Base-by-base conservation (phyloP, 1,140 invertebrate species). In the Anastrepha obliqua region DNA sequence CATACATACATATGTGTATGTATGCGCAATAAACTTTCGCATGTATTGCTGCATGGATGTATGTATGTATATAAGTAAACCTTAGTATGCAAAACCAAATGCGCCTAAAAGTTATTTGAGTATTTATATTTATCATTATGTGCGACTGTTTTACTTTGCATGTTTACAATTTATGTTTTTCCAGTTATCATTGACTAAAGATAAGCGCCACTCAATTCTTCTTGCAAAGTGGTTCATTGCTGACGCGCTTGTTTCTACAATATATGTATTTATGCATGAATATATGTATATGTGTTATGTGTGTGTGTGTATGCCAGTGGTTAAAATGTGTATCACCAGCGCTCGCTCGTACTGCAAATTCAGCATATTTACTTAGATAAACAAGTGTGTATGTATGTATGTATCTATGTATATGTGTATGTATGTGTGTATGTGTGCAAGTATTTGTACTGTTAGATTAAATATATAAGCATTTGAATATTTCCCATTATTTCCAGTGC, bases 71-170 rank as follows among this genome's bases (percentile, higher is more conserved):
- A 29, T 29, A 29, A 29, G 29, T 29, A 29, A 29, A 29, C 29
- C 29, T 29, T 29, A 29, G 29, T 29, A 29, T 29, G 29, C 29
- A 29, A 0, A 29, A 29, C 29, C 29, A 29, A 29, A 29, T 29
- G 29, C 29, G 29, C 29, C 29, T 29, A 62, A 62, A 62, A 62
- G 8, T 17, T 62, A 62, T 62, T 17, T 67, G 39, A n/a, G 15
- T 74, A 58, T n/a, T n/a, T 81, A 81, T 55, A 58, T 81, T 81
- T 81, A 8, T 55, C 74, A 29, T 55, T 29, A 55, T 81, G 44
- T 44, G 67, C 67, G 6, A 74, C 67, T 74, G 67, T 74, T 74
- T 44, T 17, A 74, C 42, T 81, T 78, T 78, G 74, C 74, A 78
- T 55, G 55, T 78, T 78, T 81, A 51, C 8, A 81, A 81, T 58